Evolutionary conservation across 2,113 vertebrate genomes (phyloP), one percentile per base, ranked within the genome.

Genomic region (Dascyllus trimaculatus): DNA sequence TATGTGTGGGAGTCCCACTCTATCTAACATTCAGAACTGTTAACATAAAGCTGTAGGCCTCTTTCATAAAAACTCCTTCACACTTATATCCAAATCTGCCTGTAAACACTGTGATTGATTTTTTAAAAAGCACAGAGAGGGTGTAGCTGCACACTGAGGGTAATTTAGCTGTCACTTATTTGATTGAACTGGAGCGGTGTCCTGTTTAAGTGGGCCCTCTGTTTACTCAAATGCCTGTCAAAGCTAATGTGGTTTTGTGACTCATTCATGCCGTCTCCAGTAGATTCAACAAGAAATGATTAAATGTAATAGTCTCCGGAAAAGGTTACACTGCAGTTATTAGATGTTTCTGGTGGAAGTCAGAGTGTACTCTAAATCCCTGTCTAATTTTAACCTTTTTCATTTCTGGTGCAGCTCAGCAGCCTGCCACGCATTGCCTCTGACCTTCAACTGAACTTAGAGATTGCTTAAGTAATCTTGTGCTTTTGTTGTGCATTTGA

Each of bases 391-490:
- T 63, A 80, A 68, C 75, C 21, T 82, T 71, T 71, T 74, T 81
- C 49, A 71, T 82, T 80, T 68, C 17, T 0, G 59, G 32, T 18
- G 51, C 81, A 77, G 59, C 73, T 72, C 72, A 78, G 82, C 76
- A 87, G 84, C 80, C 54, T 83, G 76, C 60, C 63, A 69, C 9
- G 8, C 64, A 24, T 26, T 64, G 29, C 56, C 56, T 67, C 76
- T 84, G 78, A 76, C 73, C 85, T 87, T 72, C 70, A 58, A 40
- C 25, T 73, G 66, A 87, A 89, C 87, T 70, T 38, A n/a, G 2
- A 75, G 35, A 71, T 63, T 67, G 66, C 64, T 78, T 45, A 74
- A 85, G 78, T 66, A 84, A 81, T 70, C 54, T 62, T 60, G 45
- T 61, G 35, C 58, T 52, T 65, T 54, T 72, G 65, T 56, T 43